Percentiles rank a stretch among this genome's conserved stretches.
Conservation (phyloP, 2,113 vertebrate species). For the Accipiter virgatus region DNA sequence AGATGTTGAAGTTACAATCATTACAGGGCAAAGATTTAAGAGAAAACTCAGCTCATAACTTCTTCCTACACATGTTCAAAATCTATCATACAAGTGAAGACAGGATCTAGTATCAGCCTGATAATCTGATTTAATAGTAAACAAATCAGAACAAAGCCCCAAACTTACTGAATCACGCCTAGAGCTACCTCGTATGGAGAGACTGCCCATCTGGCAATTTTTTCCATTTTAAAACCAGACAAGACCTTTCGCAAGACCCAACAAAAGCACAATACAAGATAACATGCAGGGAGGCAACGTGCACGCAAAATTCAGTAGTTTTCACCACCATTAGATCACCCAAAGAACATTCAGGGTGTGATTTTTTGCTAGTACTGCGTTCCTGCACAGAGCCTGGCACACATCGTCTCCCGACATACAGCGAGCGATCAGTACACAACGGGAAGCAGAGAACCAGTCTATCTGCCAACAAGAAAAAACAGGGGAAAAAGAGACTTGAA, state of each 20-base stretch:
- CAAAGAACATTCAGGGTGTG: fast-evolving
- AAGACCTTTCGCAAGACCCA: neutral
- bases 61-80: neutral
- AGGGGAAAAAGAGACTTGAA: fast-evolving
- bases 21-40: neutral
- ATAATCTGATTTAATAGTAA: neutral
- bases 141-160: neutral
- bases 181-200: fast-evolving
- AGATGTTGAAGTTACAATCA: neutral
- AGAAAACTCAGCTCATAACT: neutral
- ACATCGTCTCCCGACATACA: fast-evolving
- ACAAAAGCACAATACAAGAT: fast-evolving
- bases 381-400: neutral
- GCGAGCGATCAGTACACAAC: fast-evolving
- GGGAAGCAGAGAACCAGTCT: too few species aligned
- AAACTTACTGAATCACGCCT: neutral
- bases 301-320: neutral
- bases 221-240: neutral
- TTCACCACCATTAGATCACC: neutral
- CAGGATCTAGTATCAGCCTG: neutral
- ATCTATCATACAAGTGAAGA: neutral
- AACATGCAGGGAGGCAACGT: fast-evolving
- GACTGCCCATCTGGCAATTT: neutral
- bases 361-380: neutral
- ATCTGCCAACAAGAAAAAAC: neutral